Evolutionary conservation across 2,113 vertebrate species (phyloP).

Genomic region (Sterrhoptilus dennistouni): DNA sequence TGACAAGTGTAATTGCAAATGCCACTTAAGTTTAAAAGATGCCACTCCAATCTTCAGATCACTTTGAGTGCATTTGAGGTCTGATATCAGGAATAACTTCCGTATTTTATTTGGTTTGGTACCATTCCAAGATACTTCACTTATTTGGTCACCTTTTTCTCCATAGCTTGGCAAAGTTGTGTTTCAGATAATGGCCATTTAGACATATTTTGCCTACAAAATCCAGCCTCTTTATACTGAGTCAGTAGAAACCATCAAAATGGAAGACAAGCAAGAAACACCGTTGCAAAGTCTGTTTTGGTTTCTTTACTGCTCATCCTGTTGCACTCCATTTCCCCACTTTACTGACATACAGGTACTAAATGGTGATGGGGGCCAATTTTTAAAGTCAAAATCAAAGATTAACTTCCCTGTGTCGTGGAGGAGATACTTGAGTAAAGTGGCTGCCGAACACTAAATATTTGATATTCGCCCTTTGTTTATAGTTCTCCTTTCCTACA

Average conservation of each 20-base stretch:
- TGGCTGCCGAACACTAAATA: not conserved
- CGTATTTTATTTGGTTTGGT: not conserved
- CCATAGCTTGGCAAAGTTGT: not conserved
- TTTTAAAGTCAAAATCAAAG: not conserved
- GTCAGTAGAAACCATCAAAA: not conserved
- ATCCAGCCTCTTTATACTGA: not conserved
- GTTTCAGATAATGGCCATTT: not conserved
- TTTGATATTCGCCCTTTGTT: not conserved
- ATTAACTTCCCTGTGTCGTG: not conserved
- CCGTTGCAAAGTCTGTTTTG: not conserved
- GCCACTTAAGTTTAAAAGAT: not conserved
- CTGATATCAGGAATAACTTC: not conserved
- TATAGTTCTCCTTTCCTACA: not conserved
- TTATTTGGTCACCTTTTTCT: not conserved
- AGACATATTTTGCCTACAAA: not conserved
- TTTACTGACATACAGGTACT: not conserved
- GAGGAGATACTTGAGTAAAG: not conserved
- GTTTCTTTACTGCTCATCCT: not conserved
- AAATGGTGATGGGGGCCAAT: not conserved
- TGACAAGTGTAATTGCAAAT: not conserved
- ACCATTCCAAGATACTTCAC: not conserved
- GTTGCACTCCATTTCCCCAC: not conserved
- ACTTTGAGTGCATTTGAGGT: not conserved
- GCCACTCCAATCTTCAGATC: not conserved
- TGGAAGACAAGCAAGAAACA: not conserved